Evolutionary conservation across 2,797 vertebrate species (phyloP), one percentile per base, ranked within the genome.

Genomic region (Tapirus indicus): DNA sequence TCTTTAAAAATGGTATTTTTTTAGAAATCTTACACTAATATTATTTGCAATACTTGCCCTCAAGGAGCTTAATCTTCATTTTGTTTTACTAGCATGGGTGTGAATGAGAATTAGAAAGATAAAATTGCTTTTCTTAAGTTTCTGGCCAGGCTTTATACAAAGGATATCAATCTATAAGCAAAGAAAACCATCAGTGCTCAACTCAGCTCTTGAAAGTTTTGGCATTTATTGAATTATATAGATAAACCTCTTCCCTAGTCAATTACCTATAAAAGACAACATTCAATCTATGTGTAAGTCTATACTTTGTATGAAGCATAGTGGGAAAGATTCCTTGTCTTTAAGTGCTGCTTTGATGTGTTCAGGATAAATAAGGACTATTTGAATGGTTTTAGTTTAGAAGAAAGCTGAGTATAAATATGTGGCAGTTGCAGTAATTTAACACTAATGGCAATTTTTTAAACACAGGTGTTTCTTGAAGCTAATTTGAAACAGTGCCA

Each of bases 401-500:
- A 83, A 87, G 64, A 84, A 94, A 88, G 54, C 60, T 4, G 29
- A 96, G 23, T 74, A 41, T 83, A 85, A 77, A 88, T 12, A 41
- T 8, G 44, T 89, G 47, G 38, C 69, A 54, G 49, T 92, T 95
- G 35, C 6, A 68, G 66, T 87, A 54, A 77, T 79, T 93, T 89
- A 91, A 60, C 49, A 91, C 56, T 78, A 32, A 74, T 52, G 49
- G 27, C 27, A 54, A 10, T 71, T 94, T 95, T 93, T 88, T 12
- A 93, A 95, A 75, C 47, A 72, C 29, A 77, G n/a, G 20, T 87
- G 58, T 87, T 47, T 85, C 44, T 91, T 91, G 64, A 93, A 54
- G 69, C 38, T 92, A 85, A 92, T 92, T 94, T 88, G n/a, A 96
- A 92, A 79, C n/a, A 47, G 6, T 87, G 49, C 11, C 8, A 13